phyloP scores from a whole-genome alignment of 2,888 invertebrate genomes.

The Petrolisthes cinctipes region DNA sequence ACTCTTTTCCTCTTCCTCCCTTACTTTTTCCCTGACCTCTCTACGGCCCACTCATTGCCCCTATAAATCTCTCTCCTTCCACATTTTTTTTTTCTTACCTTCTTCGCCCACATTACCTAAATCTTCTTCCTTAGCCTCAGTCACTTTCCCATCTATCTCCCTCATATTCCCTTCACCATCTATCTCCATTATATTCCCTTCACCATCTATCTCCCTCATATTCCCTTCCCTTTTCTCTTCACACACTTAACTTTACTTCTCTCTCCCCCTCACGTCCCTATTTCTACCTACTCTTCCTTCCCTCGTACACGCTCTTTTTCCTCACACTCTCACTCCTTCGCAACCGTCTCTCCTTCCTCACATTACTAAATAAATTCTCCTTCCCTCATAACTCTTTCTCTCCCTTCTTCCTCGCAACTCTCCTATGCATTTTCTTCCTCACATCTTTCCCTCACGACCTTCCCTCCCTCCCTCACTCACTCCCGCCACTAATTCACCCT shows the following conservation, averaged over 20 bases:
- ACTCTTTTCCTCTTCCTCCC: too few species aligned
- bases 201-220: background rate
- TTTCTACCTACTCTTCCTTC: background rate
- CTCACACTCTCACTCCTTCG: background rate
- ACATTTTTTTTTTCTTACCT: too few species aligned
- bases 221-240: background rate
- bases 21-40: too few species aligned
- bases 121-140: background rate
- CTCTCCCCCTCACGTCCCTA: background rate
- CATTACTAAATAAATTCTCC: background rate
- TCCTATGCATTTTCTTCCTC: background rate
- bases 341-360: background rate
- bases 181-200: background rate
- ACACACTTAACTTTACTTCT: background rate
- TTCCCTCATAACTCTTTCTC: background rate
- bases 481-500: background rate
- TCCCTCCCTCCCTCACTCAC: background rate
- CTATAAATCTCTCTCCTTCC: too few species aligned
- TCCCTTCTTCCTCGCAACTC: background rate
- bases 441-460: background rate
- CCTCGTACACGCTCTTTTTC: background rate
- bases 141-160: background rate
- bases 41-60: too few species aligned
- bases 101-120: background rate
- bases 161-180: too few species aligned